phyloP scores from a whole-genome alignment of 92 coral and sea anemone genomes.

The Phenganax stokvisi region DNA sequence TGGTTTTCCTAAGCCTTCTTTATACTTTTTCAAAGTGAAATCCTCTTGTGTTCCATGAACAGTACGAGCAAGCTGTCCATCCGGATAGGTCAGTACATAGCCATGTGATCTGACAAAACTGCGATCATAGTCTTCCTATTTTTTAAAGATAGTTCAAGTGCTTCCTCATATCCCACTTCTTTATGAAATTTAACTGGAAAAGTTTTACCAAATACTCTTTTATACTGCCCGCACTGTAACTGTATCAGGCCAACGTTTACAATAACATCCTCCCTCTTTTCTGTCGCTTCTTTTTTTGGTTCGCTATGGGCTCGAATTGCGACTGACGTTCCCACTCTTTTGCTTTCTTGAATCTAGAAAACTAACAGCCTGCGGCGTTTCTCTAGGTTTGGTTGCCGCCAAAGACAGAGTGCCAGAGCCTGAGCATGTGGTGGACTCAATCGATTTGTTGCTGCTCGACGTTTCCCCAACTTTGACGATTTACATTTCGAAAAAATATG shows the following conservation, averaged over 20 bases:
- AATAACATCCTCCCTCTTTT: conserved; percentile 16
- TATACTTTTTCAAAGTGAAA: conserved; percentile 36
- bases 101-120: too few species aligned
- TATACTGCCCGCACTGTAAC: conserved; percentile 31
- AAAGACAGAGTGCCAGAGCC: background rate
- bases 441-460: too few species aligned
- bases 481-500: background rate
- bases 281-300: background rate
- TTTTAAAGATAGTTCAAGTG: conserved; percentile 20
- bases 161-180: conserved; percentile 30
- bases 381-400: conserved; percentile 1
- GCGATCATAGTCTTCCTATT: too few species aligned
- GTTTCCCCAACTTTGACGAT: too few species aligned
- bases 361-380: too few species aligned
- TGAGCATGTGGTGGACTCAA: background rate
- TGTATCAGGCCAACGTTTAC: conserved; percentile 46
- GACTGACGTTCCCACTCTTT: conserved; percentile 16
- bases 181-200: conserved; percentile 37
- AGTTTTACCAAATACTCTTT: conserved; percentile 42
- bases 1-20: too few species aligned
- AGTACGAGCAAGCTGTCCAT: conserved; percentile 44
- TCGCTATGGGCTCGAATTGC: conserved; percentile 7
- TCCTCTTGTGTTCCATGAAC: conserved; percentile 48
- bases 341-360: conserved; percentile 15
- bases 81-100: conserved; percentile 38